A percentile compares a stretch with the other conserved stretches of the same genome.
Evolutionary conservation across 1,140 invertebrate genomes (phyloP).

Genomic region (Heliconius hewitsoni): DNA sequence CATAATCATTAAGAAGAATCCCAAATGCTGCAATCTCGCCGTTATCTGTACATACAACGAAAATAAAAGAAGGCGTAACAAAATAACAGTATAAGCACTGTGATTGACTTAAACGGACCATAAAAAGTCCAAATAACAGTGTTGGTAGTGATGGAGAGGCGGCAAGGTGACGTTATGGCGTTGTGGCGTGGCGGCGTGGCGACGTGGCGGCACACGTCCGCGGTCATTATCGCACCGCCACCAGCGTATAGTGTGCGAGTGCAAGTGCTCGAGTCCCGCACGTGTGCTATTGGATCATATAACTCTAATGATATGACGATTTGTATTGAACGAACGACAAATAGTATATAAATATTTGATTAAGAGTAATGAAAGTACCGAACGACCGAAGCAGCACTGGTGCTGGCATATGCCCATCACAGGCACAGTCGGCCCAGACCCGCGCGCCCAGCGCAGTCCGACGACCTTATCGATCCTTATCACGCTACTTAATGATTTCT

Average conservation of each 20-base stretch:
- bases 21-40: not conserved
- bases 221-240: not conserved
- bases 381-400: too few relatives aligned
- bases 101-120: conserved; percentile 27
- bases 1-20: not conserved
- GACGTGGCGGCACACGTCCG: not conserved
- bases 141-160: not conserved
- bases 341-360: too few relatives aligned
- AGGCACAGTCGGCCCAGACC: too few relatives aligned
- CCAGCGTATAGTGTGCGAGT: not conserved
- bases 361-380: too few relatives aligned
- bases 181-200: not conserved
- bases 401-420: too few relatives aligned
- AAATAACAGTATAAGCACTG: conserved; percentile 19
- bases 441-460: too few relatives aligned
- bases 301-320: not conserved
- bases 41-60: not conserved
- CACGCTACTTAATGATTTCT: conserved; percentile 26
- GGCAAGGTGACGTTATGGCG: not conserved
- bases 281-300: not conserved
- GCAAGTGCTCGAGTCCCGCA: not conserved
- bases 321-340: too few relatives aligned
- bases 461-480: conserved; percentile 25
- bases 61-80: conserved; percentile 19
- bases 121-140: conserved; percentile 9